Evolutionary conservation across 2,888 invertebrate species (phyloP), one percentile per base, ranked within the genome.

Genomic region (Strigamia transsilvanica): DNA sequence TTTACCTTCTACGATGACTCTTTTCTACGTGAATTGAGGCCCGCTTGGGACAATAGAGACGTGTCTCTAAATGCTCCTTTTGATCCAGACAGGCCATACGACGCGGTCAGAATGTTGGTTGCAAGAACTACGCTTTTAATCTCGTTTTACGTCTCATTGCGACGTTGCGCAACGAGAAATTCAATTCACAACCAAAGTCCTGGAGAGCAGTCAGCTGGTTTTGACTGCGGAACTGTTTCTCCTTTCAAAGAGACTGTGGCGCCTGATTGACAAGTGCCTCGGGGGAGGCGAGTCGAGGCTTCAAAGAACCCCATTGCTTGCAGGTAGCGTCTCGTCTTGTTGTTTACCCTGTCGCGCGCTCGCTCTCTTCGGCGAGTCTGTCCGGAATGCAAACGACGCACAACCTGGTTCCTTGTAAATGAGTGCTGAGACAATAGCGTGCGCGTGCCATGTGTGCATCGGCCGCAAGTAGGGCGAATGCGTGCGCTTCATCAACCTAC

Each of bases 381-480:
- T 2, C 0, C 73, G 32, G 73, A 73, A 73, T 27, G 23, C 73
- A 32, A 73, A 56, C 56, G 73, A 32, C 73, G 73, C 56, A 23
- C 32, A 27, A 73, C 73, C 73, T 15, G 73, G 32, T 73, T 56
- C 13, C 27, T 1, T 73, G 27, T 32, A 32, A 73, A 73, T 15
- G 73, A 73, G 27, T n/a, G 73, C 13, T 27, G 32, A 32, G 73
- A 73, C 73, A 73, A 73, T 73, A 27, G 73, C 73, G 32, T 32
- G 73, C 73, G 73, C 73, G 73, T 73, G 73, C 73, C 73, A 7
- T 27, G 73, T 73, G 73, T 73, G 32, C 73, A n/a, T 32, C 73
- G 32, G 73, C 73, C 13, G 73, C 73, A 73, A 73, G 73, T 73
- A 73, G 73, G 73, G 73, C 73, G 73, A 73, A 32, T 32, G 73